Evolutionary conservation across 2,113 vertebrate species (phyloP).

Genomic region (Hemicordylus capensis): DNA sequence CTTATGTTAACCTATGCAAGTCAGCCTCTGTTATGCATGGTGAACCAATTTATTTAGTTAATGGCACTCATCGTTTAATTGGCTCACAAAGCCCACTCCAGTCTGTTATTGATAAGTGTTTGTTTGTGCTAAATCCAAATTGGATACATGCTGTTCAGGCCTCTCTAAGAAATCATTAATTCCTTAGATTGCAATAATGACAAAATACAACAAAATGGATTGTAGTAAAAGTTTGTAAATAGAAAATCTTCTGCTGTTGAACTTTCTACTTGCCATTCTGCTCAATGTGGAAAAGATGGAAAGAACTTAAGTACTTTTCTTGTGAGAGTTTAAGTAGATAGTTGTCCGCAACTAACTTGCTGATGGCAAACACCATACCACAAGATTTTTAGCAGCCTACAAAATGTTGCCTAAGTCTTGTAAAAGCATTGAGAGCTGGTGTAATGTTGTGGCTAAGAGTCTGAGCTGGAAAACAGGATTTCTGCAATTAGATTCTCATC

Average conservation of each 20-base stretch:
- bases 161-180: constrained; percentile 27
- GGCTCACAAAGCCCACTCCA: constrained; percentile 13
- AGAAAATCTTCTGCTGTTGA: background rate
- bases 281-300: background rate
- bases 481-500: no score
- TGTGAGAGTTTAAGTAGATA: background rate
- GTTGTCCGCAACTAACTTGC: no score
- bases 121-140: constrained; percentile 24
- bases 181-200: constrained; percentile 21
- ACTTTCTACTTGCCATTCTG: background rate
- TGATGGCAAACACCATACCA: no score
- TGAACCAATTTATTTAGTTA: constrained; percentile 22
- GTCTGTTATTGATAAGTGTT: constrained; percentile 1
- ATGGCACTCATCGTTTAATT: constrained; percentile 20
- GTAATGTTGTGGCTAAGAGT: no score
- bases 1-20: background rate
- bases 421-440: no score
- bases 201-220: constrained; percentile 13
- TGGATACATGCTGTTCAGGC: constrained; percentile 24
- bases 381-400: background rate
- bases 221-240: background rate
- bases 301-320: background rate
- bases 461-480: no score
- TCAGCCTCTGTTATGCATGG: background rate
- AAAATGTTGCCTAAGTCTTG: background rate